Base-by-base conservation (phyloP, 2,113 vertebrate genomes). In the Phrynosoma platyrhinos region DNA sequence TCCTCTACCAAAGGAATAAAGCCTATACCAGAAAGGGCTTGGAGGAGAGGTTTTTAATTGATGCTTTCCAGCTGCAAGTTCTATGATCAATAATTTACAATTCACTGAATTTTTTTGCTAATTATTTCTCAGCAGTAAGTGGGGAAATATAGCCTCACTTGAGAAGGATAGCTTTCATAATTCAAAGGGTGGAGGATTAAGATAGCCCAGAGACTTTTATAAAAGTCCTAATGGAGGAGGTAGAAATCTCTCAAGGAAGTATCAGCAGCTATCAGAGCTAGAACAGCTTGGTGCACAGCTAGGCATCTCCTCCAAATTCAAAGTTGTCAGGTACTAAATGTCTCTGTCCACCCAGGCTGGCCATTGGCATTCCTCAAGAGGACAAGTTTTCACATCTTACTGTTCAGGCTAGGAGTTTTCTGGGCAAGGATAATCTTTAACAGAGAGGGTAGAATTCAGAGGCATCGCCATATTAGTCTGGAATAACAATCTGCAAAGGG, bases 11-110 rank as follows among this genome's bases (percentile, higher is more conserved):
- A 88, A 93, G 89, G 92, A 92, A 84, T 88, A 68, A 93, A 92
- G 66, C 69, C 86, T 84, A 64, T 86, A 88, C 52, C 86, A 66
- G 93, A 88, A 82, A 84, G 87, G 85, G 93, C 87, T 91, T 82
- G 88, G 71, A 93, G 83, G 32, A 77, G 80, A 93, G 91, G 90
- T 91, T 93, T 62, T 90, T 94, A 94, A 95, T 36, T 91, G 92
- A 87, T 89, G 89, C 89, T 81, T 94, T 94, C 94, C 94, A 94
- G 90, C 89, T 91, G 90, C 89, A 95, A 95, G 90, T 93, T 94
- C 93, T 94, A 53, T 90, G 90, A 95, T 96, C 94, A 94, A 95
- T 95, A 95, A 96, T 96, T 95, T 91, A 95, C 90, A 94, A 92
- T 72, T 89, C 77, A 92, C 87, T 68, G 90, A 87, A 89, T 32